Evolutionary conservation across 2,113 vertebrate species (phyloP), one percentile per base, ranked within the genome.

Genomic region (Cynopterus brachyotis): DNA sequence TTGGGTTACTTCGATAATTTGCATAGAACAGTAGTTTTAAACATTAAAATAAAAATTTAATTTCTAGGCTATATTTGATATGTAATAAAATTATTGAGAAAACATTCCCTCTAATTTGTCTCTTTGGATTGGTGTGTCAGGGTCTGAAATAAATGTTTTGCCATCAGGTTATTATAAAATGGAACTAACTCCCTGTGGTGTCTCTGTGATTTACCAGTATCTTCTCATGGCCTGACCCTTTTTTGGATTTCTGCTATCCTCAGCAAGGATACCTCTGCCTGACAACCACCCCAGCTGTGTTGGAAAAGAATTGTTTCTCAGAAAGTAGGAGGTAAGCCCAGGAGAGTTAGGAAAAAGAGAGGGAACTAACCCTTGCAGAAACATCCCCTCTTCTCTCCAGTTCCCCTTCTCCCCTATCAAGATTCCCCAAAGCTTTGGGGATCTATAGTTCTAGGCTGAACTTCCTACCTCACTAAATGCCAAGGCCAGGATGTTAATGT

Each of bases 401-500:
- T 55, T 89, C 94, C 92, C 57, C 53, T 90, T 83, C 55, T 78
- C 82, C 66, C 0, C 0, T 59, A 85, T 92, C 90, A 85, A 82
- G 95, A 96, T 66, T 96, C 78, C 79, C 90, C 90, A 96, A 80
- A 90, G 94, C 96, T 95, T 84, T 86, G 53, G 95, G 60, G 55
- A 94, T 91, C 87, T 91, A 1, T 9, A 94, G 76, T 64, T 87
- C 64, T 60, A 90, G 87, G 69, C 28, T 95, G 95, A 96, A 94
- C 92, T 97, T 96, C 92, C 96, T 94, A 95, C 83, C 94, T 94
- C 72, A 11, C 60, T 95, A 92, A 95, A 90, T 92, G 94, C 96
- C 88, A 96, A 82, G 88, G 92, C 94, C 96, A 90, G 86, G 89
- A 91, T 96, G 87, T 87, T 80, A 89, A 53, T 53, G 19, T 87